These are phyloP conservation scores for Mylabris phalerata DNA, from an alignment of 1,140 invertebrate species.

Conservation along the genomic window DNA sequence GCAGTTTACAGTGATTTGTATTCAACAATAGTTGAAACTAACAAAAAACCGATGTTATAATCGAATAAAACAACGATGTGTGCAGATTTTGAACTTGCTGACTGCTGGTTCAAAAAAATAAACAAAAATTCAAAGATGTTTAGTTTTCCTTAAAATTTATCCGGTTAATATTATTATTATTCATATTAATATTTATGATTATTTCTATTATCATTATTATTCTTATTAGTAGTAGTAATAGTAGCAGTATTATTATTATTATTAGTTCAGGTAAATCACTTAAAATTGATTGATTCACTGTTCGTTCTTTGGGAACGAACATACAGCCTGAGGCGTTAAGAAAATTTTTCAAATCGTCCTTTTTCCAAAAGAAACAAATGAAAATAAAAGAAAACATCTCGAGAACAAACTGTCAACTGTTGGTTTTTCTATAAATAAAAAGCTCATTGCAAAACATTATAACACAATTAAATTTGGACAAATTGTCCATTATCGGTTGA, in stretches of 20 bases:
- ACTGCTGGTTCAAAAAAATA: conserved; percentile 37
- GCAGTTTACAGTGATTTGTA: conserved; percentile 37
- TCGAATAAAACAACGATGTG: conserved; percentile 26
- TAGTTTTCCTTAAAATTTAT: conserved; percentile 35
- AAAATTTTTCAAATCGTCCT: conserved; percentile 18
- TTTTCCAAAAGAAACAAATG: too few species aligned
- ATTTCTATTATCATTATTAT: too few species aligned
- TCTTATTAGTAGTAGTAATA: too few species aligned
- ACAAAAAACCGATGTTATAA: conserved; percentile 27
- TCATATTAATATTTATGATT: too few species aligned
- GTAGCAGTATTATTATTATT: too few species aligned
- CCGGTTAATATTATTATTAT: conserved; percentile 27
- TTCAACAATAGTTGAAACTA: conserved; percentile 7
- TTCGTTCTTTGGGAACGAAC: conserved; percentile 34
- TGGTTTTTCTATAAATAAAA: too few species aligned
- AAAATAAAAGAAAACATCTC: too few species aligned
- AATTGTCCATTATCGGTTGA: conserved; percentile 34
- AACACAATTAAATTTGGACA: conserved; percentile 4
- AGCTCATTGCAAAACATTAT: background rate
- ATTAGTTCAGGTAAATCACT: conserved; percentile 34
- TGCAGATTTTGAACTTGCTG: conserved; percentile 42
- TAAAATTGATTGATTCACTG: conserved; percentile 39
- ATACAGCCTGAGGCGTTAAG: conserved; percentile 32
- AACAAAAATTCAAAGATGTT: conserved; percentile 18
- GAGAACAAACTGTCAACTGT: too few species aligned